These are phyloP conservation scores for Pogonocherus hispidulus DNA, from an alignment of 2,888 invertebrate species.

Conservation along the genomic window DNA sequence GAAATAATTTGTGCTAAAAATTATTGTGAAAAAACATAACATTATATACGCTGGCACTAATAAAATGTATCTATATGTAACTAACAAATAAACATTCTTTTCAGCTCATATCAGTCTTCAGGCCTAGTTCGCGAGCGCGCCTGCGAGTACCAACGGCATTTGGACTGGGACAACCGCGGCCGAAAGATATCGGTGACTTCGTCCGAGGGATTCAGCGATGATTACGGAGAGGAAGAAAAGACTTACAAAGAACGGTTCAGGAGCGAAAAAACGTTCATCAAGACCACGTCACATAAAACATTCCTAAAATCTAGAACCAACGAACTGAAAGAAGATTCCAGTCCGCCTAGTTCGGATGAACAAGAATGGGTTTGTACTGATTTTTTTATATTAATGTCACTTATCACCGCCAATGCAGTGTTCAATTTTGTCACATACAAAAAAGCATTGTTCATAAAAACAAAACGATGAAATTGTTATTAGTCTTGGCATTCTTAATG, in stretches of 20 bases:
- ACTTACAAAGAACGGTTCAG: constrained; percentile 78
- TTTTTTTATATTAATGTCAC: too few relatives aligned
- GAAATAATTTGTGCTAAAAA: too few relatives aligned
- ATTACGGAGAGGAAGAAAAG: constrained; percentile 76
- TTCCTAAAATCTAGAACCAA: constrained; percentile 60
- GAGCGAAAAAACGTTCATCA: constrained; percentile 59
- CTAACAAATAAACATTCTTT: too few relatives aligned
- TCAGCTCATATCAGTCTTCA: constrained; percentile 59
- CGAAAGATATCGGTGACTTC: constrained; percentile 62
- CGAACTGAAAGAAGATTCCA: constrained; percentile 57
- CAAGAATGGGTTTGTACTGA: constrained; percentile 69
- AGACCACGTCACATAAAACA: constrained; percentile 54
- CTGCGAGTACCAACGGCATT: constrained; percentile 69
- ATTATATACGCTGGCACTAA: too few relatives aligned
- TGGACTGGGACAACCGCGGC: constrained; percentile 68
- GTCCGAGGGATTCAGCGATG: constrained; percentile 65
- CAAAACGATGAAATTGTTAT: too few relatives aligned
- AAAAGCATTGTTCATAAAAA: too few relatives aligned
- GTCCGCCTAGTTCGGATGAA: constrained; percentile 71
- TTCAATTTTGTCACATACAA: too few relatives aligned
- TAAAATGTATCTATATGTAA: too few relatives aligned
- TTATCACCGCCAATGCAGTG: too few relatives aligned
- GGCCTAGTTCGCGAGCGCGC: constrained; percentile 71
- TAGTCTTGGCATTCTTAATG: too few relatives aligned
- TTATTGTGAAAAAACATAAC: too few relatives aligned